Percentiles rank a stretch among this genome's conserved stretches.
These are phyloP conservation scores for Phaenicophaeus curvirostris DNA, from an alignment of 2,797 vertebrate species.

Conservation along the genomic window DNA sequence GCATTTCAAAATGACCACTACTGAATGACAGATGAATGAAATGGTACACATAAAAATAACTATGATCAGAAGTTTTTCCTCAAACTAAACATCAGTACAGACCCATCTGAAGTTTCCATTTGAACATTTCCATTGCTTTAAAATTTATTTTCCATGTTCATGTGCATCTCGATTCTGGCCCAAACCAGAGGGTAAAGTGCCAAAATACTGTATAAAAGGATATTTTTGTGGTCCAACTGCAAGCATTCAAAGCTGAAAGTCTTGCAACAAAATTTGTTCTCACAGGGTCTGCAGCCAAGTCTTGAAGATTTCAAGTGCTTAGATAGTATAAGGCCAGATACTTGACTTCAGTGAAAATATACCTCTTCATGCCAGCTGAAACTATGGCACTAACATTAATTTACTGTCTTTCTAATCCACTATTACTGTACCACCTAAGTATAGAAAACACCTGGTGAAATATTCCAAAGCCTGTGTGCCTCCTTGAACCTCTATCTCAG, in stretches of 20 bases:
- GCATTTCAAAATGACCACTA: conserved; percentile 43
- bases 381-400: not conserved
- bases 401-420: not conserved
- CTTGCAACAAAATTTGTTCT: conserved; percentile 53
- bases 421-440: not conserved
- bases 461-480: not conserved
- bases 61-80: conserved; percentile 53
- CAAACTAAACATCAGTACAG: conserved; percentile 48
- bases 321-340: conserved; percentile 31
- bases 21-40: conserved; percentile 54
- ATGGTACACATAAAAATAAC: conserved; percentile 53
- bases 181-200: conserved; percentile 28
- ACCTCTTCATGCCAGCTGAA: not conserved
- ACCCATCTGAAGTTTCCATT: conserved; percentile 49
- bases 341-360: conserved; percentile 32
- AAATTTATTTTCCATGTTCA: conserved; percentile 68
- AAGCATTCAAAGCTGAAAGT: conserved; percentile 42
- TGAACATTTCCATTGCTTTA: conserved; percentile 59
- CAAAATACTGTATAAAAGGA: conserved; percentile 52
- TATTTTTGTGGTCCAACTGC: conserved; percentile 54
- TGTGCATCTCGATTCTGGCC: conserved; percentile 42
- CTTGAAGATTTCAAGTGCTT: conserved; percentile 35
- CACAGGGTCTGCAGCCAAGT: conserved; percentile 43
- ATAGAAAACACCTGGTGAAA: not conserved
- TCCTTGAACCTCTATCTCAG: not conserved